phyloP scores from a whole-genome alignment of 2,797 vertebrate genomes.

The Phoebastria nigripes region DNA sequence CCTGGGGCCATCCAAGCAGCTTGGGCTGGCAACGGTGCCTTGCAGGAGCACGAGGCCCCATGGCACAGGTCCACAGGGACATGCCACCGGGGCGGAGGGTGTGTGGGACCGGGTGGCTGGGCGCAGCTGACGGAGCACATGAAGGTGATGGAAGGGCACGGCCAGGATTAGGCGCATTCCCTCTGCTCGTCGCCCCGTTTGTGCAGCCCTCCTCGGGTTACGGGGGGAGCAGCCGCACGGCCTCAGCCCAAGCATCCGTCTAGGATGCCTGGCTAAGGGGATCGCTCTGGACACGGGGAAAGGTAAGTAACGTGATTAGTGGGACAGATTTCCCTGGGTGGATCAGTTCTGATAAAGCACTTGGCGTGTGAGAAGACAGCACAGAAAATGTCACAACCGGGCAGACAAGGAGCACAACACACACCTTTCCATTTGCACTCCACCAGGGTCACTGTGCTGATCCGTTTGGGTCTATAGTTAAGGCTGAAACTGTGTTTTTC shows the following conservation, averaged over 20 bases:
- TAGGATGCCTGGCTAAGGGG: neutral
- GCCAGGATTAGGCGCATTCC: conserved; percentile 14
- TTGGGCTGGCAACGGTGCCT: neutral
- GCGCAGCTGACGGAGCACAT: neutral
- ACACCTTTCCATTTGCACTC: neutral
- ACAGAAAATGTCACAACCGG: neutral
- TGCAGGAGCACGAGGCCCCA: neutral
- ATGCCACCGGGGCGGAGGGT: neutral
- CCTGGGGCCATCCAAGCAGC: neutral
- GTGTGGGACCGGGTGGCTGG: neutral
- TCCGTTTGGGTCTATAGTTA: fast-evolving
- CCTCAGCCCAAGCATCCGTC: neutral
- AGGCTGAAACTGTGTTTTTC: neutral
- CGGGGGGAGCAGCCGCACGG: neutral
- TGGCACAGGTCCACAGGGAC: neutral
- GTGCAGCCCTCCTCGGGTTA: conserved; percentile 16
- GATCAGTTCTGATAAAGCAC: neutral
- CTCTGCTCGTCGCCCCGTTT: neutral
- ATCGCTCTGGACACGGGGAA: neutral
- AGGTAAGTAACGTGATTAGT: neutral
- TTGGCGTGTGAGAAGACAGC: fast-evolving
- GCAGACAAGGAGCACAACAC: neutral
- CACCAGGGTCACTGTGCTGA: neutral
- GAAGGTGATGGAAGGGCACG: conserved; percentile 45
- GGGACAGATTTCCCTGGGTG: neutral